Percentiles rank a stretch among this genome's conserved stretches.
phyloP scores from a whole-genome alignment of 1,140 invertebrate species.

The Muscidifurax raptorellus region DNA sequence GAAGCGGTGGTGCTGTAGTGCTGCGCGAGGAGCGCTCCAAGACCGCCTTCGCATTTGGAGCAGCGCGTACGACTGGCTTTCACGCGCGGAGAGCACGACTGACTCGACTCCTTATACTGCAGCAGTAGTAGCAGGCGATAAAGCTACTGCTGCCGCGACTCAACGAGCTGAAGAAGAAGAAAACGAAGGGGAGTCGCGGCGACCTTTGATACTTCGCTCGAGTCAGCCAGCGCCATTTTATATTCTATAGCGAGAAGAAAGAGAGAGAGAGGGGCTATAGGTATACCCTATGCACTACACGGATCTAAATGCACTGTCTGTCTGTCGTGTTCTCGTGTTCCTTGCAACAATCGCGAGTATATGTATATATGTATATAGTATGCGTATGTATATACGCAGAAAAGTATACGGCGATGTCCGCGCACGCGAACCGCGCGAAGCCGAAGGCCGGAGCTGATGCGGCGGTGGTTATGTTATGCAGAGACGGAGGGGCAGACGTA shows the following conservation, averaged over 20 bases:
- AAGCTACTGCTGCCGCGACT: neutral
- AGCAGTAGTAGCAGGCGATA: conserved; percentile 38
- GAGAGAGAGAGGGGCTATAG: neutral
- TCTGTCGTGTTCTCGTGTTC: no score
- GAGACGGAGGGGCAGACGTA: no score
- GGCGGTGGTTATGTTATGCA: no score
- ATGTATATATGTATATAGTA: neutral
- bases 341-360: neutral
- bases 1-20: neutral
- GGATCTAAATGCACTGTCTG: no score
- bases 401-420: no score
- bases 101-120: neutral
- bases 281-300: no score
- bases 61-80: neutral
- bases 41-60: conserved; percentile 36
- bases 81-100: neutral
- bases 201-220: conserved; percentile 67
- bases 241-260: conserved; percentile 8
- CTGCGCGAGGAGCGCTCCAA: conserved; percentile 25
- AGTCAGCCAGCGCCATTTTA: conserved; percentile 69
- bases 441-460: no score
- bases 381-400: neutral
- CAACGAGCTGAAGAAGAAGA: conserved; percentile 3
- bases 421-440: no score
- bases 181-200: conserved; percentile 52